These are phyloP conservation scores for Callyntrura guangdongensis DNA, from an alignment of 2,888 invertebrate species.

Conservation along the genomic window DNA sequence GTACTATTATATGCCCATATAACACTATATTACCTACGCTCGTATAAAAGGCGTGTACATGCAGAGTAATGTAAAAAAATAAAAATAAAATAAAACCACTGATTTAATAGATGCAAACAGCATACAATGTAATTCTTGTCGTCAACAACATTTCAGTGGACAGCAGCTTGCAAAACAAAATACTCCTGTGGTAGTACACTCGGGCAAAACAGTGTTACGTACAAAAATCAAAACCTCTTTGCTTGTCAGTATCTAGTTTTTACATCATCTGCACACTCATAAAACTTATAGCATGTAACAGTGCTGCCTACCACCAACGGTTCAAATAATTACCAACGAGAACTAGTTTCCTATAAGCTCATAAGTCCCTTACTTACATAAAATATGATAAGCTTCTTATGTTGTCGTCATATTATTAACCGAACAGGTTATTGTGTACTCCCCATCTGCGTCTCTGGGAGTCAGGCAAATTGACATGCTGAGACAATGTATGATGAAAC, in stretches of 20 bases:
- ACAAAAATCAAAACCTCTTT: slow-evolving; percentile 25
- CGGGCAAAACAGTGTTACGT: neutral
- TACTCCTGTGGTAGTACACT: neutral
- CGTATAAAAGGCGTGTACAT: neutral
- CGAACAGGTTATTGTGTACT: neutral
- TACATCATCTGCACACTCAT: neutral
- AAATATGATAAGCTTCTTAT: slow-evolving; percentile 31
- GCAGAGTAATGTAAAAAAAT: neutral
- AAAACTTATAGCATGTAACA: neutral
- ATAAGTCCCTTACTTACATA: neutral
- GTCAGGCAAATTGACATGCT: slow-evolving; percentile 19
- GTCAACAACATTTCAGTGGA: slow-evolving; percentile 20
- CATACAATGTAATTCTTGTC: neutral
- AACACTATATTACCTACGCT: neutral
- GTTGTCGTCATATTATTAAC: neutral
- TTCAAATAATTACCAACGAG: neutral
- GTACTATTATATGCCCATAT: neutral
- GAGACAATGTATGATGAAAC: neutral
- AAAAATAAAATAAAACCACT: neutral
- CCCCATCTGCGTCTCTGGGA: neutral
- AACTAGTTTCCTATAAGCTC: neutral
- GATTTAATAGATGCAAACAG: slow-evolving; percentile 6
- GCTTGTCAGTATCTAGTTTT: slow-evolving; percentile 8
- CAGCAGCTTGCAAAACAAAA: slow-evolving; percentile 44
- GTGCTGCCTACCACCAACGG: neutral